Conservation (phyloP, 2,797 vertebrate genomes). For the Bufotes viridis region DNA sequence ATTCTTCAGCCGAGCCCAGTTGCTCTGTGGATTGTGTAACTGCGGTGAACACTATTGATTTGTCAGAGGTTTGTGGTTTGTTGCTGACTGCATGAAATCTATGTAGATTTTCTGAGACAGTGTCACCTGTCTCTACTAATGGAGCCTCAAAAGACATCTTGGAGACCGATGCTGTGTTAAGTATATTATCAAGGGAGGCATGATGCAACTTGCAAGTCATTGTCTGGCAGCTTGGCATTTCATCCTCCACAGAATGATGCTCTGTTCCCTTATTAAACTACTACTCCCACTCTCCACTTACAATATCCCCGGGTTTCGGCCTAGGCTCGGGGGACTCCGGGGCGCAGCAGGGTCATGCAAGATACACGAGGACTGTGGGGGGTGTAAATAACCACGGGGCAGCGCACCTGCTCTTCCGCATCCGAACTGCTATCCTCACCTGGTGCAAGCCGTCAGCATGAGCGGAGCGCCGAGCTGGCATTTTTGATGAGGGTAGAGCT, state of each 20-base stretch:
- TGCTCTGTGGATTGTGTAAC: conserved; percentile 72
- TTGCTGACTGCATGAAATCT: conserved; percentile 63
- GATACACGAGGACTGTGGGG: no score
- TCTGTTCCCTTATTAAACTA: background rate
- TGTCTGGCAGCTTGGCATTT: conserved; percentile 58
- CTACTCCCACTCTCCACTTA: no score
- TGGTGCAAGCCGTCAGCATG: background rate
- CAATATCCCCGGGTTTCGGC: no score
- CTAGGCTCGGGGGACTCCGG: no score
- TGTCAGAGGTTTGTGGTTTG: conserved; percentile 70
- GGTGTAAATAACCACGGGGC: no score
- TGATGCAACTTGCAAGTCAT: conserved; percentile 39
- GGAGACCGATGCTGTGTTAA: conserved; percentile 68
- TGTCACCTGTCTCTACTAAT: conserved; percentile 53
- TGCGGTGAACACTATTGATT: conserved; percentile 70
- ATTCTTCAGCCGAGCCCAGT: conserved; percentile 69
- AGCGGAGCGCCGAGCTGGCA: background rate
- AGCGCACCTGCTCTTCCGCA: no score
- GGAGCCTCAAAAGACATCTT: conserved; percentile 67
- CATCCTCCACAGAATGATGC: conserved; percentile 53
- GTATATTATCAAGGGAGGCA: conserved; percentile 58
- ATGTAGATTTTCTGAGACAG: conserved; percentile 58
- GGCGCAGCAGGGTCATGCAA: no score
- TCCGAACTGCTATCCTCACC: background rate
- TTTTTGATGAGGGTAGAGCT: conserved; percentile 5